phyloP scores from a whole-genome alignment of 2,113 vertebrate species.

The Apeltes quadracus region DNA sequence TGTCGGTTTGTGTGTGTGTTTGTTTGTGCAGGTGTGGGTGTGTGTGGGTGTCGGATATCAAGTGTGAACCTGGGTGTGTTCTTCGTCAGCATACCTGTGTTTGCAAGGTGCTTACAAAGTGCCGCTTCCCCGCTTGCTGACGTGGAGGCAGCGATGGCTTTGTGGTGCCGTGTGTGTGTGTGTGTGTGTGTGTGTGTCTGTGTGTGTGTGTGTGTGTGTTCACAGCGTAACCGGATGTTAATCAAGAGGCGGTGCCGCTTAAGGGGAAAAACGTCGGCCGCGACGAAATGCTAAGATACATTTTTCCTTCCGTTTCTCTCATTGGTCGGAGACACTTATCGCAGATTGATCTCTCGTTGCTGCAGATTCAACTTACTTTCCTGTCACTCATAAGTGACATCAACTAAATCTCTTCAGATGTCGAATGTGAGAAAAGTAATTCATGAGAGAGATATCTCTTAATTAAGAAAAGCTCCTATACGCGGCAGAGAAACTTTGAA shows the following conservation, averaged over 20 bases:
- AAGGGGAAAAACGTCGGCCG: conserved; percentile 4
- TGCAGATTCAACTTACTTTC: neutral
- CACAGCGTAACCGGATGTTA: conserved; percentile 35
- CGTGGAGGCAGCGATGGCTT: conserved; percentile 24
- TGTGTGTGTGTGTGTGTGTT: too few relatives aligned
- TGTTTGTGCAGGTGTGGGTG: conserved; percentile 1
- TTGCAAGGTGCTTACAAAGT: conserved; percentile 52
- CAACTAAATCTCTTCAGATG: neutral
- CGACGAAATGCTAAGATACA: neutral
- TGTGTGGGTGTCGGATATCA: conserved; percentile 24
- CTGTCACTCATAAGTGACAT: neutral
- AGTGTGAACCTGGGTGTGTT: conserved; percentile 49
- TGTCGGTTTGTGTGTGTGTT: conserved; percentile 53
- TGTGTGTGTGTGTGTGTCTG: conserved; percentile 26
- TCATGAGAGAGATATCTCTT: neutral
- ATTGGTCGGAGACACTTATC: neutral
- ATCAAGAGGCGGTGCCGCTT: conserved; percentile 38
- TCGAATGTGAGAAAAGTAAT: conserved; percentile 6
- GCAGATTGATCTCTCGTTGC: neutral
- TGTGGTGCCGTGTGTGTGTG: too few relatives aligned
- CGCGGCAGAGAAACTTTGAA: neutral
- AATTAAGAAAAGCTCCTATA: neutral
- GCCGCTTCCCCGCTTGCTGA: conserved; percentile 17
- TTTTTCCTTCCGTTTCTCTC: neutral
- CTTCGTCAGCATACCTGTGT: conserved; percentile 57